A percentile compares a stretch with the other conserved stretches of the same genome.
These are phyloP conservation scores for Marronus borbonicus DNA, from an alignment of 2,888 invertebrate genomes.

Conservation along the genomic window DNA sequence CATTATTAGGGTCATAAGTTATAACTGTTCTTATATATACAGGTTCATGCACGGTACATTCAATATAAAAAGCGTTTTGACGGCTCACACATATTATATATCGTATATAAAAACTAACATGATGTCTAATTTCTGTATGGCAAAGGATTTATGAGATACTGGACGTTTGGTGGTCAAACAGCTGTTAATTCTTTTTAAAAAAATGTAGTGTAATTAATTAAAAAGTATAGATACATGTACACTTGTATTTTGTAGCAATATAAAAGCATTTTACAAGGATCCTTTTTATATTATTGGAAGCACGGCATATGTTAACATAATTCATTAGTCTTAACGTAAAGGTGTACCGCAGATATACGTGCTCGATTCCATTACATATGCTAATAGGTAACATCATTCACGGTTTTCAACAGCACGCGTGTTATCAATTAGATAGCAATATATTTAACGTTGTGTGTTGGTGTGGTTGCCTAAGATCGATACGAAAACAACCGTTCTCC, in stretches of 20 bases:
- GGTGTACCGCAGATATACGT: slow-evolving; percentile 7
- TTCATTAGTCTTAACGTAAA: slow-evolving; percentile 1
- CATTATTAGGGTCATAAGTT: no score
- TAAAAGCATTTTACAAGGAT: slow-evolving; percentile 10
- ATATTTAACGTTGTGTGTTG: slow-evolving; percentile 23
- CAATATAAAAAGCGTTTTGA: not conserved
- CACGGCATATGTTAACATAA: not conserved
- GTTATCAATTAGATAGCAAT: slow-evolving; percentile 39
- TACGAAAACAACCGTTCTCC: slow-evolving; percentile 9
- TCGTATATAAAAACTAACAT: not conserved
- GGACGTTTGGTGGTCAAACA: slow-evolving; percentile 3
- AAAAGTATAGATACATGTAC: not conserved
- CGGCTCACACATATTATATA: not conserved
- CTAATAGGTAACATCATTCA: slow-evolving; percentile 26
- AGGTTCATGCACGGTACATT: no score
- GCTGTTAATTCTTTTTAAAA: not conserved
- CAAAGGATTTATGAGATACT: slow-evolving; percentile 8
- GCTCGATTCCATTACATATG: slow-evolving; percentile 30
- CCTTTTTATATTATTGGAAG: not conserved
- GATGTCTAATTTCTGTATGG: not conserved
- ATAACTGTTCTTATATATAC: no score
- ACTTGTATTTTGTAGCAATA: slow-evolving; percentile 4
- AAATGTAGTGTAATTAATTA: not conserved
- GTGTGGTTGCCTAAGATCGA: slow-evolving; percentile 39
- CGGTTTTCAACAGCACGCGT: slow-evolving; percentile 38